Evolutionary conservation across 2,113 vertebrate species (phyloP), one percentile per base, ranked within the genome.

Genomic region (Colius striatus): DNA sequence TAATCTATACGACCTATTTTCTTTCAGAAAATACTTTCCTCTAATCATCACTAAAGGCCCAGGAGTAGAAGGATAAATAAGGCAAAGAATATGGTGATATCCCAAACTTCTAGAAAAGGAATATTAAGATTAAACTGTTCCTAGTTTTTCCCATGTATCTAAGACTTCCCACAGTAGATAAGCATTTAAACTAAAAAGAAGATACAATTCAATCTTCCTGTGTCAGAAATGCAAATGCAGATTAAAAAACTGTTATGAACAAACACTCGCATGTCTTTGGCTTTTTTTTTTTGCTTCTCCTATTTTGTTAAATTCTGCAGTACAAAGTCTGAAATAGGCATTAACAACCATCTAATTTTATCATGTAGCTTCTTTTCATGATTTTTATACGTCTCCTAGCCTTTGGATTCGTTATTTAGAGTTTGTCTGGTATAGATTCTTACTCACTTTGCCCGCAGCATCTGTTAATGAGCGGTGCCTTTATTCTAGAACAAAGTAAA

Each of bases 221-320:
- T 16, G 6, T 4, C 1, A 65, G 60, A 70, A 83, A 32, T 50
- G 4, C 2, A 71, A 62, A 43, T 4, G 34, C 16, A 54, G 11
- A 41, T 38, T 47, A 22, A 43, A 87, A 77, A 87, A 1, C 0
- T 9, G 3, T 36, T 75, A 61, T 25, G 5, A 61, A 4, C 1
- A 73, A 68, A 3, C 9, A n/a, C 3, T 47, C 10, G 1, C 6
- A 55, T 63, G 1, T 90, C 13, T 41, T 3, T 66, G 6, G 5
- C 1, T 92, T 0, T 1, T 1, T 1, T 1, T 16, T 77, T 53
- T 29, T 15, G 0, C 5, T 81, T 73, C 67, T 54, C 5, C 2
- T 36, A 1, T 27, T 76, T 50, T 38, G 11, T 57, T 38, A 15
- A 41, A 8, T 63, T 87, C 25, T 51, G 5, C 29, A 41, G 8